Evolutionary conservation across 2,888 invertebrate genomes (phyloP), one percentile per base, ranked within the genome.

Genomic region (Zelleria hepariella): DNA sequence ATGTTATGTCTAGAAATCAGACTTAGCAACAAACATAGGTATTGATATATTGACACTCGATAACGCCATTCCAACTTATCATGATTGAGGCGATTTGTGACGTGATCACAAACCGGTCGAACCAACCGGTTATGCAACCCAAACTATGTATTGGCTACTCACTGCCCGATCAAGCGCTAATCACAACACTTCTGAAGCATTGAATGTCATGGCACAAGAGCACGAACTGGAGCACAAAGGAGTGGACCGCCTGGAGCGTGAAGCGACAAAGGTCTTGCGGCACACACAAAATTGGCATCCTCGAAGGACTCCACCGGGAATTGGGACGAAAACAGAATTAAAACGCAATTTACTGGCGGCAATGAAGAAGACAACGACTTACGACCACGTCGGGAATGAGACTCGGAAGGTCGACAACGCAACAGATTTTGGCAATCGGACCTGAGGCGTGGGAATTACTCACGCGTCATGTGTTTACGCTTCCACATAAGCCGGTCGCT

Each of bases 351-450:
- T 65, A 63, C 62, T 56, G 61, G 21, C 24, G 48, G 59, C 62
- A 62, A 63, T 61, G 24, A 71, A 69, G 70, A 71, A 74, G 69
- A 74, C 77, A 68, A 71, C 70, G 68, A 68, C 67, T 67, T 67
- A 66, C 67, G 68, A 62, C 64, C 63, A 66, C 69, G 67, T 66
- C 69, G 65, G 71, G 70, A 69, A 63, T 62, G 62, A 66, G 68
- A 77, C 73, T 76, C 67, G 63, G 70, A 72, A 68, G 64, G 67
- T 68, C 77, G 74, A 68, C 58, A 58, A 48, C 86, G 85, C 78
- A 81, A 69, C 78, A 82, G 66, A 71, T 75, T 76, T 85, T 88
- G 87, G 87, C 87, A 86, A 66, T 66, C 58, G 61, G 60, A 59
- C 59, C 58, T 62, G 67, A 65, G 64, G 77, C 77, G 78, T 76